A percentile compares a stretch with the other conserved stretches of the same genome.
Evolutionary conservation across 2,888 invertebrate species (phyloP).

Genomic region (Pherbina coryleti): DNA sequence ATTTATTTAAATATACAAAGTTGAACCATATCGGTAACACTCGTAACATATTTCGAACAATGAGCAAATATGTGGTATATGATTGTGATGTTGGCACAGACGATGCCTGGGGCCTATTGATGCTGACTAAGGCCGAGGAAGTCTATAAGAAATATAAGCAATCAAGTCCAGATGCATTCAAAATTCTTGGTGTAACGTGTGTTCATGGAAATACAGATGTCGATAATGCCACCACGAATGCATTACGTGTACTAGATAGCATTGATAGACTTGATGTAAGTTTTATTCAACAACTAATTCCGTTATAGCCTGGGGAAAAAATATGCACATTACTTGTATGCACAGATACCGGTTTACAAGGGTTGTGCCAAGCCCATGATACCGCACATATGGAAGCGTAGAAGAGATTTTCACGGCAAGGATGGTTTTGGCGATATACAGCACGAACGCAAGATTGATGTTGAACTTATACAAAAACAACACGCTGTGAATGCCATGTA

Average conservation of each 20-base stretch:
- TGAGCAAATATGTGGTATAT: slow-evolving; percentile 69
- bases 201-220: slow-evolving; percentile 80
- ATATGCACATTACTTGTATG: neutral
- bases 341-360: slow-evolving; percentile 57
- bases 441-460: slow-evolving; percentile 68
- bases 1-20: neutral
- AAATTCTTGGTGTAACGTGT: slow-evolving; percentile 78
- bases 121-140: slow-evolving; percentile 72
- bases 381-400: slow-evolving; percentile 57
- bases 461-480: slow-evolving; percentile 69
- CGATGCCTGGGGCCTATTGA: slow-evolving; percentile 74
- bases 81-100: slow-evolving; percentile 76
- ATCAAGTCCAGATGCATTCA: slow-evolving; percentile 39
- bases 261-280: slow-evolving; percentile 75
- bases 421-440: slow-evolving; percentile 80
- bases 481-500: slow-evolving; percentile 75
- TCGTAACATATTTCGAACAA: neutral
- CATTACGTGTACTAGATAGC: slow-evolving; percentile 75
- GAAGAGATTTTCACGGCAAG: slow-evolving; percentile 70
- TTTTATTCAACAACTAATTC: slow-evolving; percentile 39
- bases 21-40: neutral
- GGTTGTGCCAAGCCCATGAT: slow-evolving; percentile 54
- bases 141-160: slow-evolving; percentile 39
- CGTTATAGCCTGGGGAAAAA: neutral
- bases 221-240: slow-evolving; percentile 78